phyloP scores from a whole-genome alignment of 2,797 vertebrate species.

The Antrozous pallidus region DNA sequence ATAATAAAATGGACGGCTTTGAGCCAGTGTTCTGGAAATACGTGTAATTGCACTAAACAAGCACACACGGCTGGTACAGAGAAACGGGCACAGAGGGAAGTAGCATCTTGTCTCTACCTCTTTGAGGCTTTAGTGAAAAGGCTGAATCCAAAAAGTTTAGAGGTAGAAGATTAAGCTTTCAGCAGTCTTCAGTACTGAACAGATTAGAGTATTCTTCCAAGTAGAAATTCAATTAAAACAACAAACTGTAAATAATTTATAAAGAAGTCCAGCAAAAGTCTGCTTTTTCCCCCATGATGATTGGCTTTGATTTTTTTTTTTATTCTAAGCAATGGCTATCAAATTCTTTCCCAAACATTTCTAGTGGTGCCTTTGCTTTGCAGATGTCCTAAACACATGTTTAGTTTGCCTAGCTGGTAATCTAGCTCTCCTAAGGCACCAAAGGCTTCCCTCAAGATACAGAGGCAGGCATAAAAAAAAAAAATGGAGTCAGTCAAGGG shows the following conservation, averaged over 20 bases:
- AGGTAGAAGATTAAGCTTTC: background rate
- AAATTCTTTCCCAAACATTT: slow-evolving; percentile 33
- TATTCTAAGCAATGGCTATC: background rate
- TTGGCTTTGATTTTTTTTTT: background rate
- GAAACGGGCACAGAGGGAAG: background rate
- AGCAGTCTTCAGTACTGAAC: background rate
- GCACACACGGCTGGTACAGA: background rate
- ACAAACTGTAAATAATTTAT: background rate
- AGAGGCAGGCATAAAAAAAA: background rate
- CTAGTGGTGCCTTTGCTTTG: background rate
- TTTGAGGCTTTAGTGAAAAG: background rate
- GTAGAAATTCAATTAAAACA: slow-evolving; percentile 5
- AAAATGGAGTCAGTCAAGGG: background rate
- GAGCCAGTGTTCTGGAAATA: background rate
- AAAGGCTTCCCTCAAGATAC: background rate
- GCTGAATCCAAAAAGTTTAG: background rate
- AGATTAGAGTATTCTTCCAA: background rate
- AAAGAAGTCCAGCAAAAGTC: background rate
- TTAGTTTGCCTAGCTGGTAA: background rate
- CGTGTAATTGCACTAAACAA: background rate
- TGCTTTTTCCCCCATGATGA: background rate
- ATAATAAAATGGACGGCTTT: background rate
- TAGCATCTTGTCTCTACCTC: accelerated
- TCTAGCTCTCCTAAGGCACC: background rate
- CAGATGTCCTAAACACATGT: background rate